Evolutionary conservation across 2,888 invertebrate genomes (phyloP).

Genomic region (Perizoma flavofasciatum): DNA sequence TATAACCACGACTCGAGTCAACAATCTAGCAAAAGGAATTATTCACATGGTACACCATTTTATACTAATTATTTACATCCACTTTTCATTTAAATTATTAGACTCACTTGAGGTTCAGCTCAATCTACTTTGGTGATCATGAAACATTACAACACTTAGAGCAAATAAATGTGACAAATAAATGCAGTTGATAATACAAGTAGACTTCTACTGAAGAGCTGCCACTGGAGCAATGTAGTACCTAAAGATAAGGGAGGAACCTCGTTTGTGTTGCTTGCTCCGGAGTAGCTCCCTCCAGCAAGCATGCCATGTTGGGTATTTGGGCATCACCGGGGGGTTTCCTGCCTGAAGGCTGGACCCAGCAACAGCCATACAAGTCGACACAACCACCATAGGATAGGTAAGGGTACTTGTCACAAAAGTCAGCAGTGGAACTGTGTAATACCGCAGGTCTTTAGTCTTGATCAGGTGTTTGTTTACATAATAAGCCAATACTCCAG

Average conservation of each 20-base stretch:
- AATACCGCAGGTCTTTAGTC: conserved; percentile 86
- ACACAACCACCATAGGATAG: conserved; percentile 97
- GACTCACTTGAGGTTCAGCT: conserved; percentile 49
- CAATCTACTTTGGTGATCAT: conserved; percentile 77
- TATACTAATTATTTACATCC: conserved; percentile 80
- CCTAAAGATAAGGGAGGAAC: conserved; percentile 92
- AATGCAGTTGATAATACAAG: conserved; percentile 45
- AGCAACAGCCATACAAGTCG: conserved; percentile 95
- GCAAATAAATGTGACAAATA: conserved; percentile 73
- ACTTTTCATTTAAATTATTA: conserved; percentile 62
- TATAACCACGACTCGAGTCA: conserved; percentile 71
- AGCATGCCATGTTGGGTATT: conserved; percentile 90
- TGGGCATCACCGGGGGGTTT: conserved; percentile 92
- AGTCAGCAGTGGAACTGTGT: conserved; percentile 82
- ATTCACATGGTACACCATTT: conserved; percentile 74
- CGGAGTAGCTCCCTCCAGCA: conserved; percentile 92
- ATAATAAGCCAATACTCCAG: conserved; percentile 89
- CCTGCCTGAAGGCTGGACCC: conserved; percentile 92
- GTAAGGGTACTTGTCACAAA: conserved; percentile 92
- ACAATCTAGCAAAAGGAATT: conserved; percentile 76
- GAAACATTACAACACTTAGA: conserved; percentile 81
- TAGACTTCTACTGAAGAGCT: conserved; percentile 62
- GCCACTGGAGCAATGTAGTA: conserved; percentile 83
- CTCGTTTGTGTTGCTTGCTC: conserved; percentile 92
- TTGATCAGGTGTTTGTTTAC: conserved; percentile 92